Base-by-base conservation (phyloP, 2,113 vertebrate genomes). In the Nicator chloris region DNA sequence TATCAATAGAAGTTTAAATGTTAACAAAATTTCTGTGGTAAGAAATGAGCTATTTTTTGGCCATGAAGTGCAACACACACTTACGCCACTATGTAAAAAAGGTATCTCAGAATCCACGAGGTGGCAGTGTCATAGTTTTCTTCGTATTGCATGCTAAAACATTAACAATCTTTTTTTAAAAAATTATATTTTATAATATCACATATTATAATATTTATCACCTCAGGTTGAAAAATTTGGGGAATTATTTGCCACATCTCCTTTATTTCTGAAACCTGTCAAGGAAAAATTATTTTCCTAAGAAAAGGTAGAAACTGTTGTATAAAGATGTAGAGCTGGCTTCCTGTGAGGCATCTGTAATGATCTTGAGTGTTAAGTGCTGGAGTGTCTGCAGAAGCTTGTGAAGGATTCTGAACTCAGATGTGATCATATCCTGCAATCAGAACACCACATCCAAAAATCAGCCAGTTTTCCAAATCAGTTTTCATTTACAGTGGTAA, bases 61-160 rank as follows among this genome's bases (percentile, higher is more conserved):
- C 39, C 42, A 15, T 19, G 37, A 83, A 60, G 5, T 53, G 26
- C 4, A 4, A 60, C 27, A 30, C 12, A 12, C 13, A 1, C 12
- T 86, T 70, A 66, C 40, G 24, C 13, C 49, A 53, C 44, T 65
- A 30, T 28, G 51, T 69, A 90, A 73, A 92, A 45, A 64, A 51
- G 11, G 15, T 93, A 93, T 96, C 92, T 96, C 45, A 77, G 72
- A 96, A 95, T 92, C 94, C 97, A 97, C 97, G 93, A 97, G 97
- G 96, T 96, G 97, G 97, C 96, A 97, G 96, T 96, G 90, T 96
- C 93, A 93, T 73, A 95, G 93, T 94, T 95, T 95, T 75, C 96
- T 95, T 91, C 83, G 73, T 82, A 91, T 57, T 66, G 18, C 42
- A 49, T 59, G 66, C 93, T 86, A 88, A 97, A 97, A 96, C n/a